Conservation (phyloP, 2,888 invertebrate genomes). For the Melieria omissa region DNA sequence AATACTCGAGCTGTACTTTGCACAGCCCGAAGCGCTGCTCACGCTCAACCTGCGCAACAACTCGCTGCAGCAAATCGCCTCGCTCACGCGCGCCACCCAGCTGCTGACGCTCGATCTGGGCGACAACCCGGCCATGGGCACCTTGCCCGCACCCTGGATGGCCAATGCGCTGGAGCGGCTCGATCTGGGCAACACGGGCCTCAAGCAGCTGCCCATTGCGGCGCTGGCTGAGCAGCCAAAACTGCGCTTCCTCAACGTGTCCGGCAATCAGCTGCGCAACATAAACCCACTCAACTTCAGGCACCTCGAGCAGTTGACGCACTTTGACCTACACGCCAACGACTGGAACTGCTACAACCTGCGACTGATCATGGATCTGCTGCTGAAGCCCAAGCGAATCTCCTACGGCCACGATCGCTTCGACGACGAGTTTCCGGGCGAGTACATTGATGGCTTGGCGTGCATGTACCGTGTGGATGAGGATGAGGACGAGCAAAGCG, state of each 20-base stretch:
- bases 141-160: slow-evolving; percentile 55
- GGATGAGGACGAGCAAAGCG: slow-evolving; percentile 27
- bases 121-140: slow-evolving; percentile 53
- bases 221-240: slow-evolving; percentile 49
- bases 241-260: slow-evolving; percentile 56
- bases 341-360: slow-evolving; percentile 62
- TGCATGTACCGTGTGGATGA: slow-evolving; percentile 58
- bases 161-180: slow-evolving; percentile 52
- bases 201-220: slow-evolving; percentile 50
- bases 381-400: slow-evolving; percentile 52
- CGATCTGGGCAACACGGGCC: slow-evolving; percentile 58
- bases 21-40: slow-evolving; percentile 53
- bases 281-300: slow-evolving; percentile 52
- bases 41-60: slow-evolving; percentile 57
- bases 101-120: slow-evolving; percentile 53
- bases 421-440: slow-evolving; percentile 53
- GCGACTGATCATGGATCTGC: slow-evolving; percentile 53
- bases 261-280: slow-evolving; percentile 55
- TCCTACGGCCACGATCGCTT: slow-evolving; percentile 49
- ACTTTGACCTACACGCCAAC: slow-evolving; percentile 59
- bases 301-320: slow-evolving; percentile 51
- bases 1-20: slow-evolving; percentile 58
- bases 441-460: slow-evolving; percentile 57
- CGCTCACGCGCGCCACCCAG: slow-evolving; percentile 53
- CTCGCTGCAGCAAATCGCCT: slow-evolving; percentile 56